These are phyloP conservation scores for Nomada fucata DNA, from an alignment of 2,888 invertebrate species.

Conservation along the genomic window DNA sequence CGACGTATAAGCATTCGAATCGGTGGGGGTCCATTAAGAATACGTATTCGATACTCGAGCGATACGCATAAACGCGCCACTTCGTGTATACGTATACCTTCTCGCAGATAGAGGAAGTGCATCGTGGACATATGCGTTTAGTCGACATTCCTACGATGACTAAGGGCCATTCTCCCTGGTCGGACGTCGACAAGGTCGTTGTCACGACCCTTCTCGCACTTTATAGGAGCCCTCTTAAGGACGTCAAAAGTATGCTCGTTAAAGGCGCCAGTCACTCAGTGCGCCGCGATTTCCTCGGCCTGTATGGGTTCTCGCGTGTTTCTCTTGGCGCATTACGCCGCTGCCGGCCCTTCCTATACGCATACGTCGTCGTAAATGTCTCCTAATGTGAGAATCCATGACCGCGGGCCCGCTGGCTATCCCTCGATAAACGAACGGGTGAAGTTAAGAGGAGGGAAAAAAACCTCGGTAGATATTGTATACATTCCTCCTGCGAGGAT, in stretches of 20 bases:
- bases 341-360: constrained; percentile 1
- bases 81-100: constrained; percentile 16
- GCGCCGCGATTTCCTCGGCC: constrained; percentile 16
- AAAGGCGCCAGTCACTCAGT: constrained; percentile 66
- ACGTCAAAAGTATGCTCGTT: constrained; percentile 68
- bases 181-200: constrained; percentile 72
- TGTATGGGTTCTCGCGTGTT: constrained; percentile 27
- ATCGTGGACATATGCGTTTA: constrained; percentile 54
- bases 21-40: constrained; percentile 38
- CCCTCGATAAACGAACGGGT: no score
- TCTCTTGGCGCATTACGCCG: constrained; percentile 35
- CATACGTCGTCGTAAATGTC: constrained; percentile 45
- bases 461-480: no score
- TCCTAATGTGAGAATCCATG: constrained; percentile 49
- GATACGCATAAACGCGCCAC: constrained; percentile 28
- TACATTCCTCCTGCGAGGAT: no score
- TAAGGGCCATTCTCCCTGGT: constrained; percentile 68
- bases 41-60: constrained; percentile 32
- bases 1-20: not conserved
- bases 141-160: constrained; percentile 77
- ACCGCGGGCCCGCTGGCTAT: not conserved
- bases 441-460: no score
- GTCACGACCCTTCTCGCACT: constrained; percentile 68
- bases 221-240: constrained; percentile 62
- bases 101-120: constrained; percentile 61